Evolutionary conservation across 1,140 invertebrate genomes (phyloP), one percentile per base, ranked within the genome.

Genomic region (Cydia fagiglandana): DNA sequence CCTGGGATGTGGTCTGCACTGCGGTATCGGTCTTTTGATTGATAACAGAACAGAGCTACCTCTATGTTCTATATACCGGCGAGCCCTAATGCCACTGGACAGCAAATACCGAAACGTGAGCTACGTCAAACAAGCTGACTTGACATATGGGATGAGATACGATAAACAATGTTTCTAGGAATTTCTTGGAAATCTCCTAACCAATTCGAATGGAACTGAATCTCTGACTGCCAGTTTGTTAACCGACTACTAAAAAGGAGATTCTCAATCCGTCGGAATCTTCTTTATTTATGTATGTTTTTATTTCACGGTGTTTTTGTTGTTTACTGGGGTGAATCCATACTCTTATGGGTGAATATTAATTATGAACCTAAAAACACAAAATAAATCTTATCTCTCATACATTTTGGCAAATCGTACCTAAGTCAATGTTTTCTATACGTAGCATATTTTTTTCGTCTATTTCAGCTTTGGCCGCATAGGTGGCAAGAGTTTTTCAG

Each of bases 41-140:
- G 64, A 68, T 68, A 68, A 68, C 64, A 68, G 24, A n/a, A 13
- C 45, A 7, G 50, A 53, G 12, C 30, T 68, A 68, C 64, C 64
- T 30, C 64, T 17, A n/a, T n/a, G 45, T 70, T 45, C n/a, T n/a
- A n/a, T n/a, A n/a, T 70, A 70, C 66, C 66, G 38, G 38, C 15
- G n/a, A 45, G 66, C 66, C n/a, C 45, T 17, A 41, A 38, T 38
- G 66, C 64, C 64, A 30, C 28, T 15, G 64, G 64, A 34, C 66
- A 15, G 66, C 34, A 38, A n/a, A 41, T 15, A n/a, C 34, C 38
- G 66, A 9, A 17, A 70, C 66, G 10, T 17, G 66, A 38, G 30
- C 66, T 20, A 38, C n/a, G 66, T 70, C 66, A 70, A 70, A 70
- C 66, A 70, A 38, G 66, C 4, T 41, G 64, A 34, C 30, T 30